A percentile compares a stretch with the other conserved stretches of the same genome.
Evolutionary conservation across 1,140 invertebrate genomes (phyloP).

Genomic region (Trichomalopsis sarcophagae): DNA sequence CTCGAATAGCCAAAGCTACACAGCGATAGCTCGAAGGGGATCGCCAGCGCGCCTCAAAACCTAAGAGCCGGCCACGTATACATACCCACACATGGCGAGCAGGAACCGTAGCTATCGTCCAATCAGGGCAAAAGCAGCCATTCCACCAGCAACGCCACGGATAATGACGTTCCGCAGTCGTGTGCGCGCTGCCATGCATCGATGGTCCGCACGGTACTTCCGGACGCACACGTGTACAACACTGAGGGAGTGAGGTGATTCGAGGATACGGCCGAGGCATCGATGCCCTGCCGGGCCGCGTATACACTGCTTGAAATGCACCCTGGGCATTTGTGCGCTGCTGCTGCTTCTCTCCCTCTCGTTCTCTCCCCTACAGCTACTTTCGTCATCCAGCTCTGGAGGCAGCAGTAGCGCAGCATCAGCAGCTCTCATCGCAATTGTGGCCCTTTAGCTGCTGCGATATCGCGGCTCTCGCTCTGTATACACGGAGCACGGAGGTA

Average conservation of each 20-base stretch:
- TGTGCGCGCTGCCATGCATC: conserved; percentile 1
- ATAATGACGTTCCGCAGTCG: conserved; percentile 40
- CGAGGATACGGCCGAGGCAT: background rate
- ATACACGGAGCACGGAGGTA: background rate
- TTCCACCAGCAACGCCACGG: background rate
- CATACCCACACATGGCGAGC: too few species aligned
- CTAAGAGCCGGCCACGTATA: too few species aligned
- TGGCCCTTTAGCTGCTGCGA: conserved; percentile 20
- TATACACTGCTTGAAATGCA: conserved; percentile 32
- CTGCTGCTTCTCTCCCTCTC: background rate
- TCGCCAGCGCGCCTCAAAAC: background rate
- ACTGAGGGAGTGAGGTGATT: background rate
- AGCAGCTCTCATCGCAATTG: conserved; percentile 5
- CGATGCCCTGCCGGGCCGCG: background rate
- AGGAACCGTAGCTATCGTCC: background rate
- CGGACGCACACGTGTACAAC: background rate
- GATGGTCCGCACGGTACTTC: conserved; percentile 3
- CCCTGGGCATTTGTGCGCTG: conserved; percentile 25
- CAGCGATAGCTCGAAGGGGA: too few species aligned
- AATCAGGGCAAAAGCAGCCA: conserved; percentile 24
- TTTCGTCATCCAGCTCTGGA: background rate
- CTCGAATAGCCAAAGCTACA: too few species aligned
- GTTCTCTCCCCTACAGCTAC: background rate
- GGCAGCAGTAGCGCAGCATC: background rate
- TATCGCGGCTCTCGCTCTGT: background rate